Evolutionary conservation across 2,797 vertebrate species (phyloP).

Genomic region (Molothrus ater): DNA sequence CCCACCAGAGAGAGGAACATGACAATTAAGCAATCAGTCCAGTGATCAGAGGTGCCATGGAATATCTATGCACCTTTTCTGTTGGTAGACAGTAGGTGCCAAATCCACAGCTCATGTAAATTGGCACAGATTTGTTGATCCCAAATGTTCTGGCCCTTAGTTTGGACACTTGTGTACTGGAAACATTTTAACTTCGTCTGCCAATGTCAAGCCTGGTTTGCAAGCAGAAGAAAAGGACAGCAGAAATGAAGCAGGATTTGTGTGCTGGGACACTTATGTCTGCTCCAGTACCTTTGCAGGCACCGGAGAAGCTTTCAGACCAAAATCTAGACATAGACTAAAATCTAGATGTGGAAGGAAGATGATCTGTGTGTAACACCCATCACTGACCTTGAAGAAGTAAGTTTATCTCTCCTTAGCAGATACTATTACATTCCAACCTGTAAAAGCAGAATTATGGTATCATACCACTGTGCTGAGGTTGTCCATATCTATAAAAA

Average conservation of each 20-base stretch:
- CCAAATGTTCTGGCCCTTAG: background rate
- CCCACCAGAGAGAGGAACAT: slow-evolving; percentile 12
- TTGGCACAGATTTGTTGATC: background rate
- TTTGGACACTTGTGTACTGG: background rate
- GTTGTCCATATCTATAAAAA: background rate
- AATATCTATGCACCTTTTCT: slow-evolving; percentile 2
- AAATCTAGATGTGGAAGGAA: background rate
- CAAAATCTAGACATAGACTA: background rate
- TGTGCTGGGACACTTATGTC: background rate
- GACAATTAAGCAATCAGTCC: slow-evolving; percentile 56
- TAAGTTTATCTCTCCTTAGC: background rate
- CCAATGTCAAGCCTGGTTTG: background rate
- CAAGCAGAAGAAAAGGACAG: slow-evolving; percentile 23
- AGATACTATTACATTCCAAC: background rate
- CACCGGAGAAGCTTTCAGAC: background rate
- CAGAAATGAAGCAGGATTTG: background rate
- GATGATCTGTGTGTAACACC: background rate
- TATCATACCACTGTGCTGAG: background rate
- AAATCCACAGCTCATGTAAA: background rate
- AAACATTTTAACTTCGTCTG: slow-evolving; percentile 12
- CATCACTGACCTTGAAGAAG: background rate
- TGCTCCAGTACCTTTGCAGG: slow-evolving; percentile 5
- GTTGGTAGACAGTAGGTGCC: background rate
- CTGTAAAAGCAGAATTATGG: background rate
- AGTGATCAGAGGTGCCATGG: slow-evolving; percentile 19